phyloP scores from a whole-genome alignment of 2,797 vertebrate genomes.

The Hozukius guyotensis region DNA sequence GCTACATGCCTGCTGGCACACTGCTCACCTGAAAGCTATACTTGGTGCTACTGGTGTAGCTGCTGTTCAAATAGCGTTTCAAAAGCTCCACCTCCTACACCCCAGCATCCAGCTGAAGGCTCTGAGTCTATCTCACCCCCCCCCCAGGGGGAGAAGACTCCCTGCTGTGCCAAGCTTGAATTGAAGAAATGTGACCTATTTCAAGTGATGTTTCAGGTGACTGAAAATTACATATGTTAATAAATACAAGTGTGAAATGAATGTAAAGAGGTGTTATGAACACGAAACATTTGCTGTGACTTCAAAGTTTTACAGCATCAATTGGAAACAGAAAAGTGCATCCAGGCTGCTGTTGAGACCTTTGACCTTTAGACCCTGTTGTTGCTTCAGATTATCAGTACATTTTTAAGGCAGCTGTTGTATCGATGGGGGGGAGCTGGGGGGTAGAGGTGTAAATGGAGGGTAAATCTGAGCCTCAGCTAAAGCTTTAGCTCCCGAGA shows the following conservation, averaged over 20 bases:
- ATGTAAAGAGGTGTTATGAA: not conserved
- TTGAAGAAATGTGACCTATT: not conserved
- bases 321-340: not conserved
- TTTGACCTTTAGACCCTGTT: not conserved
- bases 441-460: conserved; percentile 35
- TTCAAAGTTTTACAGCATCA: not conserved
- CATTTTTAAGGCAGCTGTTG: conserved; percentile 39
- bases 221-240: not conserved
- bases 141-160: not conserved
- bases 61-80: not conserved
- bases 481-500: conserved; percentile 65
- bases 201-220: not conserved
- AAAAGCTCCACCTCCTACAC: not conserved
- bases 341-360: not conserved
- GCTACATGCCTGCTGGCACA: not conserved
- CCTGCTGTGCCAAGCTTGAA: not conserved
- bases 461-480: conserved; percentile 52
- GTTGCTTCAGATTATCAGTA: conserved; percentile 43
- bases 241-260: not conserved
- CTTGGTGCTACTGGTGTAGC: not conserved
- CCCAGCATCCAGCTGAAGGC: not conserved
- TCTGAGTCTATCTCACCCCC: not conserved
- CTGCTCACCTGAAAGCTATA: not conserved
- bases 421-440: not conserved
- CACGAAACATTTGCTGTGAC: not conserved